Evolutionary conservation across 30 jellyfish, hydroid and myxozoan species (phyloP).

Genomic region (Cassiopea xamachana): DNA sequence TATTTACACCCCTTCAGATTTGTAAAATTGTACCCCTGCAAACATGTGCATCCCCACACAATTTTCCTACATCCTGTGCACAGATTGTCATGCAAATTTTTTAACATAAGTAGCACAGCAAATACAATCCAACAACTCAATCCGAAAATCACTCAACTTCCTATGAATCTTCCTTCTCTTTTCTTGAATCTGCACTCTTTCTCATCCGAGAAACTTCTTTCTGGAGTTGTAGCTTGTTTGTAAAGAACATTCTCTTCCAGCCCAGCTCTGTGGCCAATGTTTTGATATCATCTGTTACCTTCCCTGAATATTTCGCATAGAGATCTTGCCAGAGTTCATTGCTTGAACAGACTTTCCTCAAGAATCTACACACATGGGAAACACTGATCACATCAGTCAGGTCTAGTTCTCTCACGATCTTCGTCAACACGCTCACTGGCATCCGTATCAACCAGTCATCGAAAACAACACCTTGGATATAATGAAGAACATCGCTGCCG

Average conservation of each 20-base stretch:
- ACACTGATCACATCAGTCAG: conserved; percentile 68
- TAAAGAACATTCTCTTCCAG: conserved; percentile 86
- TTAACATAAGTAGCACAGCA: no score
- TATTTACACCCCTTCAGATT: no score
- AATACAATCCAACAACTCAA: not conserved
- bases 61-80: no score
- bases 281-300: conserved; percentile 56
- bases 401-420: conserved; percentile 61
- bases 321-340: conserved; percentile 80
- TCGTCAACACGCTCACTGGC: conserved; percentile 70
- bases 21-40: no score
- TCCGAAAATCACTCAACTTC: not conserved
- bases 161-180: conserved; percentile 6
- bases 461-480: conserved; percentile 76
- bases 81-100: no score
- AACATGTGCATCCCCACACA: no score
- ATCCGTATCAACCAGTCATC: conserved; percentile 88
- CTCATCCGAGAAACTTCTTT: conserved; percentile 88
- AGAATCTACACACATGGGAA: conserved; percentile 71
- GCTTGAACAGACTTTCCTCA: conserved; percentile 68
- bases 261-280: conserved; percentile 76
- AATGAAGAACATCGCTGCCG: conserved; percentile 68
- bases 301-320: conserved; percentile 56
- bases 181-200: conserved; percentile 66
- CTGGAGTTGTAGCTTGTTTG: conserved; percentile 86